Evolutionary conservation across 1,140 invertebrate species (phyloP).

Genomic region (Phenacoccus solenopsis): DNA sequence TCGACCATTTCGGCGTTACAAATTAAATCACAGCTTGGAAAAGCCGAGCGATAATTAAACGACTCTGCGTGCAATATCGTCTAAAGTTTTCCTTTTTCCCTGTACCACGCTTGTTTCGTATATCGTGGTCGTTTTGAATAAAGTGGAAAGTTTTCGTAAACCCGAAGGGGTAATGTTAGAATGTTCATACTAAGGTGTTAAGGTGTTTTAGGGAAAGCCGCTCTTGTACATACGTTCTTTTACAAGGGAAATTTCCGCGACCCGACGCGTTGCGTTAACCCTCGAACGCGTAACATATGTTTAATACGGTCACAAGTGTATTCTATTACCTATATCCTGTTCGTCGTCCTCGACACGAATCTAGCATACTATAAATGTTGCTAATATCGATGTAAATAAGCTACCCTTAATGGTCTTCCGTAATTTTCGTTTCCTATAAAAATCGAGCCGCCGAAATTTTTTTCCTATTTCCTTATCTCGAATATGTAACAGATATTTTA

Average conservation of each 20-base stretch:
- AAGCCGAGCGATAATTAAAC: neutral
- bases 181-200: neutral
- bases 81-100: neutral
- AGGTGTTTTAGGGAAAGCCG: conserved; percentile 1
- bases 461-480: too few species aligned
- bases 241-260: neutral
- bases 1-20: too few species aligned
- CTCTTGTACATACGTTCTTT: too few species aligned
- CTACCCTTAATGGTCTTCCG: neutral
- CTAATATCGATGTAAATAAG: neutral
- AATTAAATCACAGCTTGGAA: too few species aligned
- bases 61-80: neutral
- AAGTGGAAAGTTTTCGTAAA: neutral
- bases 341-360: neutral
- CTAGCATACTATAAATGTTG: neutral
- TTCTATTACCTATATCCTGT: conserved; percentile 3
- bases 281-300: neutral
- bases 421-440: too few species aligned
- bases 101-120: neutral
- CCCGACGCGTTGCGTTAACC: too few species aligned
- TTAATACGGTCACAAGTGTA: conserved; percentile 1
- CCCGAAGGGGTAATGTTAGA: neutral
- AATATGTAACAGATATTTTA: neutral
- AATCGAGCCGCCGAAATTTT: too few species aligned
- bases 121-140: neutral